Evolutionary conservation across 2,113 vertebrate genomes (phyloP).

Genomic region (Pogona vitticeps): DNA sequence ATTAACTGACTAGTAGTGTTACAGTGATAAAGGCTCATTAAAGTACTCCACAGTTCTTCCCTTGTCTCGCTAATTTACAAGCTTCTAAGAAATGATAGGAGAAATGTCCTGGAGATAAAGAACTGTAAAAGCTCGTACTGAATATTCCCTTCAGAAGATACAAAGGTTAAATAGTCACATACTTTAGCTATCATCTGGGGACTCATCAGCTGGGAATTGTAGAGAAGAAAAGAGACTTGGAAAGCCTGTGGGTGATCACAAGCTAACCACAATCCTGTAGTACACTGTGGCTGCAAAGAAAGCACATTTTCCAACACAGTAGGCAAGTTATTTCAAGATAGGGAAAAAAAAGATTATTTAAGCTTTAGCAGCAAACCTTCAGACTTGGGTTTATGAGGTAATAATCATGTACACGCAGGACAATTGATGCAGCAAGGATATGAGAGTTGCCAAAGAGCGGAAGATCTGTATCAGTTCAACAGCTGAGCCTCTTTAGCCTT

Average conservation of each 20-base stretch:
- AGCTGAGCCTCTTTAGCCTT: not conserved
- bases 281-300: not conserved
- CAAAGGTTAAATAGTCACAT: conserved; percentile 25
- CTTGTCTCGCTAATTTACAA: conserved; percentile 63
- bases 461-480: not conserved
- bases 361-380: not conserved
- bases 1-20: conserved; percentile 46
- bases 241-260: not conserved
- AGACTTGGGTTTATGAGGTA: no score
- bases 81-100: conserved; percentile 35
- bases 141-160: conserved; percentile 8
- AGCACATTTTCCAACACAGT: not conserved
- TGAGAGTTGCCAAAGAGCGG: not conserved
- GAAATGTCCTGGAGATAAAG: conserved; percentile 47
- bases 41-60: conserved; percentile 58
- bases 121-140: conserved; percentile 20
- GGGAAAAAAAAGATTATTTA: not conserved
- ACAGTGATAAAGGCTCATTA: conserved; percentile 45
- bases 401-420: no score
- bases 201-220: conserved; percentile 1
- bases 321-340: not conserved
- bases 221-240: not conserved
- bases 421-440: not conserved
- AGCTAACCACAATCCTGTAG: not conserved
- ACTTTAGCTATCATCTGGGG: conserved; percentile 10